phyloP scores from a whole-genome alignment of 2,797 vertebrate species.

The Rhincodon typus region DNA sequence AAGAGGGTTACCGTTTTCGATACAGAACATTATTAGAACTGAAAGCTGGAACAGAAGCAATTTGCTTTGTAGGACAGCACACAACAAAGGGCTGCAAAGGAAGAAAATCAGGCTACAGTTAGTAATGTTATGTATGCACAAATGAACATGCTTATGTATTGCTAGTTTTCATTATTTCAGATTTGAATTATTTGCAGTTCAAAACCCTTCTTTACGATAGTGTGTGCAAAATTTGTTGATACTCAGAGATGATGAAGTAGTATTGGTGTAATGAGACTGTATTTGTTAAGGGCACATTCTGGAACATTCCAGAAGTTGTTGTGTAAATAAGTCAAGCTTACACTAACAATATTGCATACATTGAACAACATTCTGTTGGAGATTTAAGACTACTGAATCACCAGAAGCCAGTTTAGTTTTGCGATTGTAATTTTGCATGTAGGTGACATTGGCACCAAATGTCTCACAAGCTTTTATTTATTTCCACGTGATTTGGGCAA shows the following conservation, averaged over 20 bases:
- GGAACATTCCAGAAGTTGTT: neutral
- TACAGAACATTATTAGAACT: neutral
- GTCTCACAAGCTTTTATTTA: too few relatives aligned
- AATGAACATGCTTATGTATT: neutral
- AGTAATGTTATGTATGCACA: neutral
- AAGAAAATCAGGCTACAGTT: neutral
- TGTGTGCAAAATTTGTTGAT: neutral
- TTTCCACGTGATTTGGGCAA: too few relatives aligned
- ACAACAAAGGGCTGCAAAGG: neutral
- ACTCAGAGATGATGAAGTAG: neutral
- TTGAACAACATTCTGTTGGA: neutral
- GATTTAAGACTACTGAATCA: neutral
- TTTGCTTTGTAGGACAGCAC: neutral
- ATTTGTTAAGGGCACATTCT: conserved; percentile 1
- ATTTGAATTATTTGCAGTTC: neutral
- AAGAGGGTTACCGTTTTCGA: neutral
- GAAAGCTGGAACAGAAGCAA: neutral
- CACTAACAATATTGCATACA: neutral
- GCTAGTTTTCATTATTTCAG: neutral
- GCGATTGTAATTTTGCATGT: neutral
- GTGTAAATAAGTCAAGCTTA: conserved; percentile 23
- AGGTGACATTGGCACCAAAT: too few relatives aligned
- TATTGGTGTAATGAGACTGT: neutral
- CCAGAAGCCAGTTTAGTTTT: neutral
- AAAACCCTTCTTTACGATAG: neutral